These are phyloP conservation scores for Orthonychiurus folsomi DNA, from an alignment of 2,888 invertebrate genomes.

Conservation along the genomic window DNA sequence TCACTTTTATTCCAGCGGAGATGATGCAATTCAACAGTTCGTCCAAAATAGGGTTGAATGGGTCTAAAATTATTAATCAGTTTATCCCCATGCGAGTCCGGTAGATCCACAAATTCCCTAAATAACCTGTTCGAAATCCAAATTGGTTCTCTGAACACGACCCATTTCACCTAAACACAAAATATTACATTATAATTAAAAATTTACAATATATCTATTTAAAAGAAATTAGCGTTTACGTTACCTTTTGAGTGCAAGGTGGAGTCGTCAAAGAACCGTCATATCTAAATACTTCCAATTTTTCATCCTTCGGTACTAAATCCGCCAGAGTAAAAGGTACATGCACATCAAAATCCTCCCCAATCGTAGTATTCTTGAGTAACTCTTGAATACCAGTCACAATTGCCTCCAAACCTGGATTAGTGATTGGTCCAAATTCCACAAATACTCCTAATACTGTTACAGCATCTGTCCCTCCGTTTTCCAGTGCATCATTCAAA, in stretches of 20 bases:
- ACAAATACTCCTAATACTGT: conserved; percentile 4
- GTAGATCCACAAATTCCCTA: neutral
- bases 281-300: neutral
- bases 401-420: neutral
- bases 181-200: no score
- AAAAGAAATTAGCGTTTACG: no score
- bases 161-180: no score
- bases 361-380: neutral
- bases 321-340: neutral
- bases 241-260: neutral
- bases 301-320: neutral
- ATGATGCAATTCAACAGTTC: neutral
- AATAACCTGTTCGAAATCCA: neutral
- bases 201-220: no score
- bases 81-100: neutral
- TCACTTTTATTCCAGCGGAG: no score
- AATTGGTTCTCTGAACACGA: neutral
- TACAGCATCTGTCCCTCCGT: neutral
- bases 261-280: neutral
- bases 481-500: neutral
- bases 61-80: neutral
- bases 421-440: neutral
- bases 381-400: neutral
- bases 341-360: neutral
- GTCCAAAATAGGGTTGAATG: neutral